phyloP scores from a whole-genome alignment of 2,113 vertebrate genomes.

The Ailuropoda melanoleuca region DNA sequence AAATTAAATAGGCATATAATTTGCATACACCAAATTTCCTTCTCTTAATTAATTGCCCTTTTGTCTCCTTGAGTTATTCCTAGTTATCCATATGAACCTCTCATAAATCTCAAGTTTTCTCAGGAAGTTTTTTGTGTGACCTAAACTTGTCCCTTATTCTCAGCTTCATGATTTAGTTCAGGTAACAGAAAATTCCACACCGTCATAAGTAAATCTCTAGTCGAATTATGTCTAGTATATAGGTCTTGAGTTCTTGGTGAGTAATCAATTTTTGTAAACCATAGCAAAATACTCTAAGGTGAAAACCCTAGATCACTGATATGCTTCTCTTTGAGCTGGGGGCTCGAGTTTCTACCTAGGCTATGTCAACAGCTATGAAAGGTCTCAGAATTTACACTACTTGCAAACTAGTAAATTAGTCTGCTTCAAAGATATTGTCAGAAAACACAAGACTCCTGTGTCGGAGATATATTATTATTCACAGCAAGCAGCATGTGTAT shows the following conservation, averaged over 20 bases:
- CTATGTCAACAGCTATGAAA: neutral
- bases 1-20: neutral
- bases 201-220: neutral
- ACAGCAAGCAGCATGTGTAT: neutral
- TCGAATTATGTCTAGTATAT: neutral
- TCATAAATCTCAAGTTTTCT: neutral
- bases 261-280: neutral
- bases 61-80: neutral
- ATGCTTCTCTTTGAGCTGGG: neutral
- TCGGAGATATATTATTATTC: neutral
- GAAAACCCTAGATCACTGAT: neutral
- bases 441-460: neutral
- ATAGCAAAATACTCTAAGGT: neutral
- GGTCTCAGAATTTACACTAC: neutral
- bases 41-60: neutral
- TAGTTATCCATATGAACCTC: neutral
- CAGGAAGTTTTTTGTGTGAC: neutral
- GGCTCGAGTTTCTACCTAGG: neutral
- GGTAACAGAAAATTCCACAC: neutral
- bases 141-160: conserved; percentile 27
- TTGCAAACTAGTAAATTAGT: neutral
- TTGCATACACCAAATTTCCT: neutral
- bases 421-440: neutral
- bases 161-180: neutral
- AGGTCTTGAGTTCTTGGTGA: neutral